phyloP scores from a whole-genome alignment of 2,113 vertebrate genomes.

The Catagonus wagneri region DNA sequence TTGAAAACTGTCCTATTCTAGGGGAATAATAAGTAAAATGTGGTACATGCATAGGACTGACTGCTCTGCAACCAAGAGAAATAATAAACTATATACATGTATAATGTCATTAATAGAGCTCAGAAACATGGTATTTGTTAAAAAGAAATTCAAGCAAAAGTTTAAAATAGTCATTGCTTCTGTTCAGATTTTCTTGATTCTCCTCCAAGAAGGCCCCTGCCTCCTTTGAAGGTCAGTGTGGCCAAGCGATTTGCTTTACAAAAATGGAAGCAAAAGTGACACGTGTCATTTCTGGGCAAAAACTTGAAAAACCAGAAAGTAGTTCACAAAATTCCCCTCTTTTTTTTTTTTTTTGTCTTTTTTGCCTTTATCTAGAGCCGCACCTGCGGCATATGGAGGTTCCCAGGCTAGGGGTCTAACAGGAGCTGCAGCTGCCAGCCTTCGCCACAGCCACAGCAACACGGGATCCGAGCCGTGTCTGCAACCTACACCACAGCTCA shows the following conservation, averaged over 20 bases:
- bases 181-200: not conserved
- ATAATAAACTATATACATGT: not conserved
- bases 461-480: too few relatives aligned
- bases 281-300: not conserved
- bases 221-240: not conserved
- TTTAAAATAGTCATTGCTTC: not conserved
- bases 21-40: not conserved
- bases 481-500: too few relatives aligned
- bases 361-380: too few relatives aligned
- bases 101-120: not conserved
- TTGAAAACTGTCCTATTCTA: not conserved
- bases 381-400: too few relatives aligned
- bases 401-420: too few relatives aligned
- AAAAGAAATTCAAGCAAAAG: not conserved
- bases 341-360: too few relatives aligned
- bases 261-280: not conserved
- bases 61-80: not conserved
- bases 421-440: too few relatives aligned
- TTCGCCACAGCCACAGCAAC: too few relatives aligned
- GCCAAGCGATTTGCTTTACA: not conserved
- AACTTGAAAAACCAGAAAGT: conserved; percentile 13
- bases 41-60: not conserved
- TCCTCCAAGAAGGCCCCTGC: not conserved
- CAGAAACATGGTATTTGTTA: not conserved
- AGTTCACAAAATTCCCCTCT: not conserved